Conservation (phyloP, 2,888 invertebrate genomes). For the Metalampra italica region DNA sequence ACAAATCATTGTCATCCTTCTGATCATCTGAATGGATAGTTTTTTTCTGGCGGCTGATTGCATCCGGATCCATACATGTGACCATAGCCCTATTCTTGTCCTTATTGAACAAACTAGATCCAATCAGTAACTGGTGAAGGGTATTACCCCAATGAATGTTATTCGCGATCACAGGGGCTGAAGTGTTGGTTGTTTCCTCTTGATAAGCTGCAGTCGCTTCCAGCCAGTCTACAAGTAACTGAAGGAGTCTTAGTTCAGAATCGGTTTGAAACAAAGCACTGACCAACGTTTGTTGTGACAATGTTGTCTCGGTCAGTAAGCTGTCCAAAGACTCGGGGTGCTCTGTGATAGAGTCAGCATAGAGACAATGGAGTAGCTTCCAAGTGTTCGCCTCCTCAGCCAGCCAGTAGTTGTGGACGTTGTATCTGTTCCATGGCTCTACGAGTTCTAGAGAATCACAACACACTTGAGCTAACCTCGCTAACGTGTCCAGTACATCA, state of each 20-base stretch:
- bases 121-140: slow-evolving; percentile 84
- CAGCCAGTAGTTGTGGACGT: slow-evolving; percentile 77
- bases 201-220: slow-evolving; percentile 92
- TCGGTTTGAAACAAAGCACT: slow-evolving; percentile 66
- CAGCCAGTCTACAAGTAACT: slow-evolving; percentile 95
- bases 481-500: slow-evolving; percentile 79
- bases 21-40: slow-evolving; percentile 91
- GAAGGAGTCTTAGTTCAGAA: slow-evolving; percentile 82
- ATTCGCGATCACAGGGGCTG: slow-evolving; percentile 64
- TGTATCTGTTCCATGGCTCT: slow-evolving; percentile 72
- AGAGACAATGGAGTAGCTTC: slow-evolving; percentile 89
- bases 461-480: slow-evolving; percentile 81
- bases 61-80: slow-evolving; percentile 92
- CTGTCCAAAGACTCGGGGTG: slow-evolving; percentile 73
- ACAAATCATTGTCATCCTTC: slow-evolving; percentile 82
- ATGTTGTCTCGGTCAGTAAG: slow-evolving; percentile 56
- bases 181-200: slow-evolving; percentile 77
- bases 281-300: slow-evolving; percentile 62
- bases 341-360: slow-evolving; percentile 86
- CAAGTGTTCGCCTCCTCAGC: slow-evolving; percentile 93
- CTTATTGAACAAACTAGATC: slow-evolving; percentile 67
- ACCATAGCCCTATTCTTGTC: slow-evolving; percentile 73
- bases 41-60: slow-evolving; percentile 86
- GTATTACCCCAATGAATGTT: slow-evolving; percentile 96
- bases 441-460: slow-evolving; percentile 78